Percentiles rank a stretch among this genome's conserved stretches.
These are phyloP conservation scores for Julus scanicus DNA, from an alignment of 2,888 invertebrate genomes.

Conservation along the genomic window DNA sequence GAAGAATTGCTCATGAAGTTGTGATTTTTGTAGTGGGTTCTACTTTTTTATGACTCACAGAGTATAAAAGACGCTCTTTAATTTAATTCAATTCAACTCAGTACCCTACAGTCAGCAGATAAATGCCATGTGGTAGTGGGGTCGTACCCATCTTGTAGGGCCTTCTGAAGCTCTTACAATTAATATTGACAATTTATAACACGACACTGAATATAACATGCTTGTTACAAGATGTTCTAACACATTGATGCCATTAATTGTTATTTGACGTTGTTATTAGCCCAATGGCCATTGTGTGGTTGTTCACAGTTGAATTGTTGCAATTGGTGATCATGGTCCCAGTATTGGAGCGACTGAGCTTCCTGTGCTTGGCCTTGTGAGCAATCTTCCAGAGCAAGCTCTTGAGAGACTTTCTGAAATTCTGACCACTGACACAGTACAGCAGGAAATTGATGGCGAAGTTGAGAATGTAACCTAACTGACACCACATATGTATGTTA, in stretches of 20 bases:
- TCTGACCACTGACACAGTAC: conserved; percentile 54
- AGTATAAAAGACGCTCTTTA: no score
- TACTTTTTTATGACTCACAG: no score
- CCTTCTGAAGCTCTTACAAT: no score
- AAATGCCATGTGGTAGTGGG: no score
- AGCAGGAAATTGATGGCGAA: conserved; percentile 55
- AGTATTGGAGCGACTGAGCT: neutral
- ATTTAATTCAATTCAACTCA: no score
- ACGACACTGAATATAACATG: no score
- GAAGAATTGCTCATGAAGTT: no score
- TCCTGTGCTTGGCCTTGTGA: neutral
- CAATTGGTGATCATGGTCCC: conserved; percentile 23
- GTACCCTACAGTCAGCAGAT: no score
- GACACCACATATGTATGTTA: conserved; percentile 61
- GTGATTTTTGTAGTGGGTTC: no score
- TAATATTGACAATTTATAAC: no score
- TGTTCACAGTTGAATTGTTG: conserved; percentile 4
- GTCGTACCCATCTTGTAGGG: no score
- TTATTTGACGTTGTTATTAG: neutral
- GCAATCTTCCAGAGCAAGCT: neutral
- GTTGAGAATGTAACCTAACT: conserved; percentile 37
- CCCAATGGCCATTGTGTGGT: conserved; percentile 7
- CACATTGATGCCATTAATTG: neutral
- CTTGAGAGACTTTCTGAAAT: conserved; percentile 66
- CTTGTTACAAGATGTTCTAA: neutral